Conservation (phyloP, 1,140 invertebrate species). For the Anadara kagoshimensis region DNA sequence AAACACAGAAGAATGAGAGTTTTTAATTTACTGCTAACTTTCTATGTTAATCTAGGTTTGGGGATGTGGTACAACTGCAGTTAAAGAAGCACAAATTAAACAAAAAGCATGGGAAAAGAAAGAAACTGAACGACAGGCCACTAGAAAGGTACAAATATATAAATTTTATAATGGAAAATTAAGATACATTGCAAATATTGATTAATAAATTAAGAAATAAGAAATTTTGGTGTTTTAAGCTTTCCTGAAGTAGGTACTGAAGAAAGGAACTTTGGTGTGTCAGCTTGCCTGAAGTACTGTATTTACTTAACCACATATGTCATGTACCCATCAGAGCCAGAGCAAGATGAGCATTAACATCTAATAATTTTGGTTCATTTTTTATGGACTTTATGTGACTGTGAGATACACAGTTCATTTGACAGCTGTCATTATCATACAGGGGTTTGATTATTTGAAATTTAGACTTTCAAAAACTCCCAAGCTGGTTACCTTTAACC, state of each 20-base stretch:
- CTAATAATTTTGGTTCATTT: too few relatives aligned
- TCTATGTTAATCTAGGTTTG: constrained; percentile 60
- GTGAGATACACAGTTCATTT: too few relatives aligned
- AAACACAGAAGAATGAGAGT: background rate
- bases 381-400: too few relatives aligned
- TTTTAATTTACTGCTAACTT: background rate
- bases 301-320: too few relatives aligned
- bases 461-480: too few relatives aligned
- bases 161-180: background rate
- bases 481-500: too few relatives aligned
- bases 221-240: background rate
- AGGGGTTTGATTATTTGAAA: too few relatives aligned
- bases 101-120: constrained; percentile 93
- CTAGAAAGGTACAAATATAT: constrained; percentile 61
- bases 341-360: too few relatives aligned
- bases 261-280: background rate
- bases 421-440: too few relatives aligned
- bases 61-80: constrained; percentile 64
- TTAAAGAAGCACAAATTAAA: constrained; percentile 86
- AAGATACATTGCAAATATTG: background rate
- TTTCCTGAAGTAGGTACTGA: background rate
- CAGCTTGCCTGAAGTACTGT: background rate
- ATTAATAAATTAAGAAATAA: background rate
- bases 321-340: background rate
- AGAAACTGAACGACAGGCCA: constrained; percentile 86